phyloP scores from a whole-genome alignment of 2,797 vertebrate genomes.

The Bovichtus variegatus region DNA sequence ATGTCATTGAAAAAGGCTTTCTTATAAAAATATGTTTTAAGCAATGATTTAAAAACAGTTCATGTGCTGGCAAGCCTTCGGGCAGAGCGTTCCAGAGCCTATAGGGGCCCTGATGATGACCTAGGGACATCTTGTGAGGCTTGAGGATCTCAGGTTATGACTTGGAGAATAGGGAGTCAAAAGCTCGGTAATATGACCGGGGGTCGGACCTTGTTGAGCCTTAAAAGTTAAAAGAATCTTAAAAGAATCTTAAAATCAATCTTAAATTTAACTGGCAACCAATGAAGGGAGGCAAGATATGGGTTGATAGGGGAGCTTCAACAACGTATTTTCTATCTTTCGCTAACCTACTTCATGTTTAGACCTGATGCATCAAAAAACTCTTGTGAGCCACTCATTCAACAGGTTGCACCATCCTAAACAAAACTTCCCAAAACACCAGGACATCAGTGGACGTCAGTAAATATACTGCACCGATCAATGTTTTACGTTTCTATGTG shows the following conservation, averaged over 20 bases:
- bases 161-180: background rate
- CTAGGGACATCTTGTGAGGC: background rate
- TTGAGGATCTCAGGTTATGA: background rate
- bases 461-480: background rate
- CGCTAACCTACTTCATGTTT: background rate
- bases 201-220: too few relatives aligned
- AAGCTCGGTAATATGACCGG: background rate
- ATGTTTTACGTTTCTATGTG: background rate
- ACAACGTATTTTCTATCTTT: background rate
- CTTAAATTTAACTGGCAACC: background rate
- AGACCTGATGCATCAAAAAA: slow-evolving; percentile 15
- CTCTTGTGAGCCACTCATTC: slow-evolving; percentile 35
- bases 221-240: background rate
- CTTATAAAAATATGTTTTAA: background rate
- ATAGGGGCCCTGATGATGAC: background rate
- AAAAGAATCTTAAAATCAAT: background rate
- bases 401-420: slow-evolving; percentile 70
- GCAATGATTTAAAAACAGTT: background rate
- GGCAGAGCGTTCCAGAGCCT: background rate
- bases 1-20: background rate
- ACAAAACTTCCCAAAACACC: slow-evolving; percentile 42
- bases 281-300: background rate
- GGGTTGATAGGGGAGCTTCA: background rate
- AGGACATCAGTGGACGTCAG: slow-evolving; percentile 21
- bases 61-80: background rate